Evolutionary conservation across 2,797 vertebrate species (phyloP), one percentile per base, ranked within the genome.

Genomic region (Cephalopachus bancanus): DNA sequence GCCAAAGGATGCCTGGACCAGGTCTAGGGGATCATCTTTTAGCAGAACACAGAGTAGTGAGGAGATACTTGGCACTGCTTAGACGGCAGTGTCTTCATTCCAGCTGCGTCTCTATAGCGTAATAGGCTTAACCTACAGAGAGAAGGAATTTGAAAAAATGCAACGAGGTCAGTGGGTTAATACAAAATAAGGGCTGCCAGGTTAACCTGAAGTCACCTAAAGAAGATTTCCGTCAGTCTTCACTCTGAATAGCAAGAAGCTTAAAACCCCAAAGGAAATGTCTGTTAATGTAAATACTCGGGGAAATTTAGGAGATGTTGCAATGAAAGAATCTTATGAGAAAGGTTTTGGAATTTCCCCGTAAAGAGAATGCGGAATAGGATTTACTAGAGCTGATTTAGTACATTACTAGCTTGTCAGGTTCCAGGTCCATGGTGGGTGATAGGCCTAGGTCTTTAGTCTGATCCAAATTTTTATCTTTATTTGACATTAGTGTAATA

Each of bases 281-380:
- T 79, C 89, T n/a, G 3, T 90, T 76, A 16, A 55, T 89, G 53
- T 74, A 59, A 85, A 37, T 88, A 55, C 76, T 93, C 92, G 55
- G 97, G 91, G 30, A 95, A 91, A 76, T 67, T 80, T 78, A 92
- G 79, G 86, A 94, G 71, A 95, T 67, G 91, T 71, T 93, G 74
- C 84, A 71, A 11, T 72, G n/a, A 78, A 76, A 91, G 93, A 92
- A 62, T 51, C 49, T 95, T 94, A n/a, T 64, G 60, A 91, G 84
- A 60, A 71, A 94, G 44, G 53, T 83, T 94, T 94, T 96, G 85
- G 57, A 96, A 93, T 97, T 97, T 96, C 93, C 74, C 92, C 76
- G 17, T 3, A 19, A 62, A n/a, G 24, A 64, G 94, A 96, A 91
- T n/a, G 59, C 90, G 16, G 65, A 95, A 30, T 79, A 51, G 57